Evolutionary conservation across 2,797 vertebrate genomes (phyloP).

Genomic region (Emys orbicularis): DNA sequence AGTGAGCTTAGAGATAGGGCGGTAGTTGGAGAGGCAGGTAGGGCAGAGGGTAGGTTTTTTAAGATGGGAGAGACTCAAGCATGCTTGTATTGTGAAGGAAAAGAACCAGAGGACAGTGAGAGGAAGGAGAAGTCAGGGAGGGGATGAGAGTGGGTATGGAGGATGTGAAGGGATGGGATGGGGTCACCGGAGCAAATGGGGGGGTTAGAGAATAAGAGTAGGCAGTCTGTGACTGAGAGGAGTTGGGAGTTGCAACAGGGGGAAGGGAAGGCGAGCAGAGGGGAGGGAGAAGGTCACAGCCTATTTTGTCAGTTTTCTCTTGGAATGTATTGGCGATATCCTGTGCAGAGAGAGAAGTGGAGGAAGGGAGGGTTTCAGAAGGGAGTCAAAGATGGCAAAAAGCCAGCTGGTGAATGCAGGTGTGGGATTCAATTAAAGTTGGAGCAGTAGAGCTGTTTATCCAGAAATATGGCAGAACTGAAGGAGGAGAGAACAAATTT

Average conservation of each 20-base stretch:
- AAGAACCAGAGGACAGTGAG: neutral
- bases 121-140: neutral
- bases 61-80: neutral
- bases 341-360: neutral
- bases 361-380: neutral
- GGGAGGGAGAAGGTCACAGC: neutral
- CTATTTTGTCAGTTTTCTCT: neutral
- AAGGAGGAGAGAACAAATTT: neutral
- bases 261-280: neutral
- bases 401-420: neutral
- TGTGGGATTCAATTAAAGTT: neutral
- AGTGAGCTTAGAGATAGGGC: neutral
- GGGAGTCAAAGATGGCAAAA: neutral
- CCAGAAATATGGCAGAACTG: neutral
- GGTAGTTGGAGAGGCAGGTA: fast-evolving
- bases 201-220: neutral
- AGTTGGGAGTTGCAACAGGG: neutral
- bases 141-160: neutral
- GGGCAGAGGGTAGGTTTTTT: neutral
- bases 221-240: neutral
- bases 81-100: neutral
- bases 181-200: neutral
- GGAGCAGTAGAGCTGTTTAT: neutral
- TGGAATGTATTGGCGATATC: neutral
- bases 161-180: neutral